These are phyloP conservation scores for Dyspetes luteomarginatus DNA, from an alignment of 2,888 invertebrate species.

Conservation along the genomic window DNA sequence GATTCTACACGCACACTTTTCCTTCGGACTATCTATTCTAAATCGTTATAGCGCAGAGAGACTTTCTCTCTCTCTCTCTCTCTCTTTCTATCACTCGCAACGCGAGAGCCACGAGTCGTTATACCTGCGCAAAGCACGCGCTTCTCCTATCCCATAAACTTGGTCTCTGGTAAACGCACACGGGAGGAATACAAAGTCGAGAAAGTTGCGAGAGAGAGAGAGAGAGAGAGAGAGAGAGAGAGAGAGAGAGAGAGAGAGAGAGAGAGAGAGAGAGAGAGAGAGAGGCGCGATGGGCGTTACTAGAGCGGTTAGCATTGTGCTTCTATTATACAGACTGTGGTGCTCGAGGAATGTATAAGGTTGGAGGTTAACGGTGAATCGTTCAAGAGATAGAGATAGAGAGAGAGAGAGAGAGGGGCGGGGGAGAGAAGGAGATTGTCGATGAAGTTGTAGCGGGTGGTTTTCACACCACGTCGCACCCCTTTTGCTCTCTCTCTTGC, in stretches of 20 bases:
- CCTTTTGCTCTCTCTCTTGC: too few relatives aligned
- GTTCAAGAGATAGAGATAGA: constrained; percentile 26
- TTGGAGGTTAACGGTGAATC: constrained; percentile 19
- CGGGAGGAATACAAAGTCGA: constrained; percentile 48
- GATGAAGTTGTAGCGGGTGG: too few relatives aligned
- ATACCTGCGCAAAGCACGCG: constrained; percentile 37
- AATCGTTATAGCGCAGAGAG: constrained; percentile 4
- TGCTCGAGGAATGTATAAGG: constrained; percentile 19
- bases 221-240: constrained; percentile 23
- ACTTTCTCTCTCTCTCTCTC: constrained; percentile 9
- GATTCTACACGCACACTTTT: neutral
- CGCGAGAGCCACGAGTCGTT: neutral
- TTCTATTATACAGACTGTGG: constrained; percentile 5
- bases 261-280: constrained; percentile 4
- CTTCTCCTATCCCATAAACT: constrained; percentile 48
- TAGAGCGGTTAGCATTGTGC: neutral
- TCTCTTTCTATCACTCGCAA: constrained; percentile 37
- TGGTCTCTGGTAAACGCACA: constrained; percentile 25
- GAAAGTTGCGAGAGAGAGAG: neutral
- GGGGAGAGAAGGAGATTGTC: constrained; percentile 43
- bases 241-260: neutral
- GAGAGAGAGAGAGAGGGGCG: constrained; percentile 42
- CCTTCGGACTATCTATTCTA: too few relatives aligned
- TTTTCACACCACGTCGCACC: too few relatives aligned
- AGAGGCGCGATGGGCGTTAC: neutral